Percentiles rank a stretch among this genome's conserved stretches.
These are phyloP conservation scores for Melitaea cinxia DNA, from an alignment of 1,140 invertebrate species.

Conservation along the genomic window DNA sequence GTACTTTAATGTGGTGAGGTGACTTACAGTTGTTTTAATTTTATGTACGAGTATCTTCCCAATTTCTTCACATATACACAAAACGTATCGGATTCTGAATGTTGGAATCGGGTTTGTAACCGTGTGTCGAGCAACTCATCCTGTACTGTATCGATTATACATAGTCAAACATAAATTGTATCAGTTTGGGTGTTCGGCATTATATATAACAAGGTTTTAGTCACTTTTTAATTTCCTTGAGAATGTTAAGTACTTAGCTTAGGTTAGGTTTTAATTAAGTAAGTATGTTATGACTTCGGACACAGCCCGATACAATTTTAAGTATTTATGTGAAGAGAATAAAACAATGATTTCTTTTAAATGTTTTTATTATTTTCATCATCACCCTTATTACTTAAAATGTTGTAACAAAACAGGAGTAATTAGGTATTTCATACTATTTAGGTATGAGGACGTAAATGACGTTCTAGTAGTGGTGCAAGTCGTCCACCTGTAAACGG, in stretches of 20 bases:
- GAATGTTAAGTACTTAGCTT: conserved; percentile 66
- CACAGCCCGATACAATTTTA: conserved; percentile 54
- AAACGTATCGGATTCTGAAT: conserved; percentile 15
- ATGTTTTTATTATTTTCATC: conserved; percentile 52
- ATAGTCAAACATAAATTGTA: conserved; percentile 2
- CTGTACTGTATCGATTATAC: no score
- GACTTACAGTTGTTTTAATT: conserved; percentile 49
- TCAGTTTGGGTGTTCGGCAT: conserved; percentile 19
- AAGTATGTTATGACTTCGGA: conserved; percentile 51
- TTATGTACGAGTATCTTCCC: no score
- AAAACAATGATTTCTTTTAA: conserved; percentile 67
- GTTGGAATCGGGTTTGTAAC: no score
- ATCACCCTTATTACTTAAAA: conserved; percentile 30
- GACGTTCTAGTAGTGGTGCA: no score
- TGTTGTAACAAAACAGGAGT: conserved; percentile 4
- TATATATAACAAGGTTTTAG: conserved; percentile 54
- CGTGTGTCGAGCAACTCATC: no score
- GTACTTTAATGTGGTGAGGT: conserved; percentile 55
- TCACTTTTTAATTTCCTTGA: conserved; percentile 63
- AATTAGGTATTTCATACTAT: no score
- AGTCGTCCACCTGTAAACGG: no score
- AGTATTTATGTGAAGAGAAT: conserved; percentile 77
- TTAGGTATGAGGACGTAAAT: no score
- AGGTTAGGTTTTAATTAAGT: conserved; percentile 55
- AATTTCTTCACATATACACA: no score